phyloP scores from a whole-genome alignment of 92 coral and sea anemone species.

The Isaurus tuberculatus region DNA sequence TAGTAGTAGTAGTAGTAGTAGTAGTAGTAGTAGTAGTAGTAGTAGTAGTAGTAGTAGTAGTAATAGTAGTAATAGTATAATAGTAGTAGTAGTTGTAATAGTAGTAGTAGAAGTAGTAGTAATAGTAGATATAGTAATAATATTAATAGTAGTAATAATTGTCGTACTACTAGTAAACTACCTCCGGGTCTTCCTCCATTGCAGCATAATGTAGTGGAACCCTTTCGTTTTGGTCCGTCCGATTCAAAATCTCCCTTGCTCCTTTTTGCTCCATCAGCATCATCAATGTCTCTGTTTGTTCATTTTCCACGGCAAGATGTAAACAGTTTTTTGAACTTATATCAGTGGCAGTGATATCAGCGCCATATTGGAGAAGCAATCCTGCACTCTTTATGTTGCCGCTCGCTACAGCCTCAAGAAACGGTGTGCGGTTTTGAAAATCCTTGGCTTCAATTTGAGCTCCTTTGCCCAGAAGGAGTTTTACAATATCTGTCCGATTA shows the following conservation, averaged over 20 bases:
- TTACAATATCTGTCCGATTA: conserved; percentile 49
- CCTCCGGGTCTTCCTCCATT: conserved; percentile 58
- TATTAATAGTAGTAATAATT: neutral
- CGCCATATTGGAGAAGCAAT: conserved; percentile 55
- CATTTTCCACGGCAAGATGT: conserved; percentile 72
- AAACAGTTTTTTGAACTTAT: conserved; percentile 58
- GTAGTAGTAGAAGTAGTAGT: neutral
- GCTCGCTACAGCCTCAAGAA: conserved; percentile 72
- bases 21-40: neutral
- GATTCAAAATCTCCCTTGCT: conserved; percentile 40
- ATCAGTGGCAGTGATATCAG: conserved; percentile 61
- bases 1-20: neutral
- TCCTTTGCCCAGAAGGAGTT: conserved; percentile 64
- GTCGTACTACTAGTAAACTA: neutral
- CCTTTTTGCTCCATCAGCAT: conserved; percentile 51
- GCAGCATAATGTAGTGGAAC: conserved; percentile 80
- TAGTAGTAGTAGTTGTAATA: neutral
- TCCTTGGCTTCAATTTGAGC: conserved; percentile 66
- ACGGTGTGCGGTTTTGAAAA: conserved; percentile 59
- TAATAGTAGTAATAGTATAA: no score
- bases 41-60: neutral
- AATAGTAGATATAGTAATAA: neutral
- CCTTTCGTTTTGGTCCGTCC: conserved; percentile 65
- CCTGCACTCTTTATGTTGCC: conserved; percentile 46
- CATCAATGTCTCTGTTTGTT: conserved; percentile 52